phyloP scores from a whole-genome alignment of 2,113 vertebrate genomes.

The Tiliqua scincoides region DNA sequence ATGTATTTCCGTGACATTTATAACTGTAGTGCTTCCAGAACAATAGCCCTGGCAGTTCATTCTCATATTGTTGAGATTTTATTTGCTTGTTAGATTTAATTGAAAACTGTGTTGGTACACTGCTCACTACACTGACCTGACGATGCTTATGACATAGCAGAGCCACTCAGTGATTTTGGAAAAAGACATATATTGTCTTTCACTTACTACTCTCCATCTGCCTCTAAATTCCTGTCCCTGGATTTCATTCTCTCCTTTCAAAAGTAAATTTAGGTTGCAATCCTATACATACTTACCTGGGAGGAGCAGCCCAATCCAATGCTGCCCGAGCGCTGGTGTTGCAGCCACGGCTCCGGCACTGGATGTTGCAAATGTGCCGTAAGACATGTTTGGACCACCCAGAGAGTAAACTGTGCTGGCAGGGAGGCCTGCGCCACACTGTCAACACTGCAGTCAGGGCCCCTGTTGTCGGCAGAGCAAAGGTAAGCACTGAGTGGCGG shows the following conservation, averaged over 20 bases:
- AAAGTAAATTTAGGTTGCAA: background rate
- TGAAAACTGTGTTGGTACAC: constrained; percentile 36
- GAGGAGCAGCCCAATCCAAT: no score
- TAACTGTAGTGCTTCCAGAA: constrained; percentile 53
- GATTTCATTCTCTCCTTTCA: background rate
- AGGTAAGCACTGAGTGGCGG: no score
- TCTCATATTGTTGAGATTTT: constrained; percentile 57
- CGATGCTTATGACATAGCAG: background rate
- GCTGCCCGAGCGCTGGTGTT: no score
- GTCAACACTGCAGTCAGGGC: no score
- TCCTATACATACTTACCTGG: no score
- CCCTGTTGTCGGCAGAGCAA: no score
- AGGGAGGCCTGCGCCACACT: no score
- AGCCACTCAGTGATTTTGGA: constrained; percentile 35
- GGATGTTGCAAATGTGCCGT: no score
- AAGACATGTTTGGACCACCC: no score
- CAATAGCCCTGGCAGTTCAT: constrained; percentile 50
- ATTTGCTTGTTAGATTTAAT: constrained; percentile 59
- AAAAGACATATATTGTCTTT: constrained; percentile 23
- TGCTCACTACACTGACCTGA: constrained; percentile 24
- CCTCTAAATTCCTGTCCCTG: background rate
- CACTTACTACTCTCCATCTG: constrained; percentile 30
- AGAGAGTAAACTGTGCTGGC: no score
- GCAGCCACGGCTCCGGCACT: no score
- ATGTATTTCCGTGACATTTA: constrained; percentile 41